Conservation (phyloP, 2,888 invertebrate species). For the Hipparchia sbordonii region DNA sequence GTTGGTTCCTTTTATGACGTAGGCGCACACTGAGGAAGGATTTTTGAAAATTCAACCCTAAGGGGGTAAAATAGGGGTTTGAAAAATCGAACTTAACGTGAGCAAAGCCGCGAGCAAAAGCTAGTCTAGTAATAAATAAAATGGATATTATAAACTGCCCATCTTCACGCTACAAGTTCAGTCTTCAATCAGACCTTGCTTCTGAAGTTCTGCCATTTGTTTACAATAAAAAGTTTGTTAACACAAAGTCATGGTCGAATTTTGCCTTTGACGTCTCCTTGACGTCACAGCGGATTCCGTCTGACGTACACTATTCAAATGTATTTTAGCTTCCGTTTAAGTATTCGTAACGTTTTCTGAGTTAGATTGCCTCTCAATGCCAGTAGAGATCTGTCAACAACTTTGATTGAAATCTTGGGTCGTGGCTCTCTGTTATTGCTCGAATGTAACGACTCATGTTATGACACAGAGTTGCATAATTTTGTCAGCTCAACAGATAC, state of each 20-base stretch:
- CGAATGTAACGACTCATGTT: too few species aligned
- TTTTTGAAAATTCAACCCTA: too few species aligned
- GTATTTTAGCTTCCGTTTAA: background rate
- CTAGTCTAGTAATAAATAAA: background rate
- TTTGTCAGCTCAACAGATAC: too few species aligned
- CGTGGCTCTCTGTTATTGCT: background rate
- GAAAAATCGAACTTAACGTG: too few species aligned
- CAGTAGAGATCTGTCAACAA: background rate
- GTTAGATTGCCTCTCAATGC: background rate
- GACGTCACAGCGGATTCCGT: conserved; percentile 12
- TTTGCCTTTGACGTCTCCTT: background rate
- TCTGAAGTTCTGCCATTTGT: background rate
- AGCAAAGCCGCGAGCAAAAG: too few species aligned
- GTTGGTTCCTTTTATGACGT: too few species aligned
- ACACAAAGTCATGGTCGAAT: conserved; percentile 16
- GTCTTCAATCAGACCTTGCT: background rate
- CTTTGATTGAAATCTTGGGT: background rate
- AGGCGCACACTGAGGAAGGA: too few species aligned
- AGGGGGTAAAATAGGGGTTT: too few species aligned
- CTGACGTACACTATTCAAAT: conserved; percentile 4
- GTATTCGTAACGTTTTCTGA: background rate
- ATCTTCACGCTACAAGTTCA: background rate
- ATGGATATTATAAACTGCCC: background rate
- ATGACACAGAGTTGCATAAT: too few species aligned
- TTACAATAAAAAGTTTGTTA: conserved; percentile 17